Evolutionary conservation across 2,797 vertebrate species (phyloP).

Genomic region (Brotula barbata): DNA sequence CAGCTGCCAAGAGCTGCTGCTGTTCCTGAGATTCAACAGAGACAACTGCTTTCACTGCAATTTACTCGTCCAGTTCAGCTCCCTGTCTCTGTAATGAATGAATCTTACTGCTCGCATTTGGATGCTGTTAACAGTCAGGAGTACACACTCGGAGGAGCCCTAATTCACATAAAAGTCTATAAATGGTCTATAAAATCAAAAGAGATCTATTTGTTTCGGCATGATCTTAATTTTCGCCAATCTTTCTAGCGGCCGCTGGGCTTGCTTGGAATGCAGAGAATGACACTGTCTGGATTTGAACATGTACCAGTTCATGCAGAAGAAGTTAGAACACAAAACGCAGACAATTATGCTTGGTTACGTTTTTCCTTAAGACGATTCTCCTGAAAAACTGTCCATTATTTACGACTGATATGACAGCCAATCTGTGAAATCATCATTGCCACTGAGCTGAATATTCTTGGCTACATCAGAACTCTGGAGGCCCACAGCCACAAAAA

Average conservation of each 20-base stretch:
- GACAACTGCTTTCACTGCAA: conserved; percentile 29
- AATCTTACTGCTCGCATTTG: conserved; percentile 47
- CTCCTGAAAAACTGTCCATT: conserved; percentile 34
- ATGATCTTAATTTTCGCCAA: conserved; percentile 16
- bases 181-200: conserved; percentile 35
- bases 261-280: conserved; percentile 28
- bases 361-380: conserved; percentile 27
- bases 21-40: conserved; percentile 6
- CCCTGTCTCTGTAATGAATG: conserved; percentile 47
- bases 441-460: conserved; percentile 38
- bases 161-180: conserved; percentile 43
- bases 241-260: conserved; percentile 34
- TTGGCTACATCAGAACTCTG: conserved; percentile 50
- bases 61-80: conserved; percentile 17
- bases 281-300: not conserved
- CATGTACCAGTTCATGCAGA: conserved; percentile 27
- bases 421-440: conserved; percentile 22
- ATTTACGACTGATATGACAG: conserved; percentile 29
- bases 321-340: no score
- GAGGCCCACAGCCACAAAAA: conserved; percentile 39
- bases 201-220: conserved; percentile 24
- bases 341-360: conserved; percentile 28
- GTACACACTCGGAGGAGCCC: conserved; percentile 49
- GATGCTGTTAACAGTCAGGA: conserved; percentile 18
- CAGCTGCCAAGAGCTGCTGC: not conserved